Evolutionary conservation across 2,888 invertebrate species (phyloP), one percentile per base, ranked within the genome.

Genomic region (Tenthredo mesomela): DNA sequence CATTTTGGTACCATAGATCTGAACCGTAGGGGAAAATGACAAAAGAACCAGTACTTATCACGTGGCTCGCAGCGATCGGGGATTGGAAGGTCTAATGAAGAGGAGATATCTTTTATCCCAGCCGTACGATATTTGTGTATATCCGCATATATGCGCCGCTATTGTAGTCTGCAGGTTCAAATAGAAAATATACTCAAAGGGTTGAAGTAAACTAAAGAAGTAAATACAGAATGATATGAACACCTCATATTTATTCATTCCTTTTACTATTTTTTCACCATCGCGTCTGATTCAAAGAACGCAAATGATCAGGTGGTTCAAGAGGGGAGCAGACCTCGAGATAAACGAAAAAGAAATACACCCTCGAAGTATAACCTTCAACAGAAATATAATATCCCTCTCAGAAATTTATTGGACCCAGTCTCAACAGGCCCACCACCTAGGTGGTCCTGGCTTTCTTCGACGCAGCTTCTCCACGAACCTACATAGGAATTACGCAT

Each of bases 41-140:
- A 89, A 90, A 89, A 88, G 89, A 85, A 85, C 85, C 85, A 87
- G 86, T 86, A 89, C 88, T 88, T 89, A 88, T 87, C 86, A 73
- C 85, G 65, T 83, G 75, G 82, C 84, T 82, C 70, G 21, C 54
- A 85, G 84, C 78, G 83, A 67, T 54, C 47, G 82, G 80, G 75
- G 84, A 87, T 86, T 86, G 86, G 82, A n/a, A 67, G 18, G 82
- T 70, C 82, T 82, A 82, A 82, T 70, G 82, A 82, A 82, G 82
- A 82, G 82, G 67, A 82, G 82, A 65, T 50, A 82, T 82, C 82
- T 82, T 82, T 82, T 82, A 82, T 82, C 43, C 70, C 29, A 67
- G 70, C 82, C 29, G 33, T 65, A 67, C 70, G 67, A 82, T 50
- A 70, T 65, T 70, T 82, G 80, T 70, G 67, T 33, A 70, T 37